phyloP scores from a whole-genome alignment of 2,797 vertebrate species.

The Pipistrellus nathusii region DNA sequence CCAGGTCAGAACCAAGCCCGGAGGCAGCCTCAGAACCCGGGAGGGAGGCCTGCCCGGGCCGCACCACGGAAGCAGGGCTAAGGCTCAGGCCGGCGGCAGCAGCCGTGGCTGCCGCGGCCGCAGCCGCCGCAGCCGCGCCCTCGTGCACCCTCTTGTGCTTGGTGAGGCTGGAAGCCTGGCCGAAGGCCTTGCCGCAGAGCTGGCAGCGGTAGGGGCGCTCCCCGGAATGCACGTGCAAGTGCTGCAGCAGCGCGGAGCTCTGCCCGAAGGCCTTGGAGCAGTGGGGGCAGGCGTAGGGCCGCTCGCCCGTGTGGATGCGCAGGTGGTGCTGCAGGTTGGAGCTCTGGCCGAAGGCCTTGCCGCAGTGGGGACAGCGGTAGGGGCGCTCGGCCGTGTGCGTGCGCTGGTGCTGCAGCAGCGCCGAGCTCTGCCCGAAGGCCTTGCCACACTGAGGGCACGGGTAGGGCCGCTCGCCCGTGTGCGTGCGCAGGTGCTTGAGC shows the following conservation, averaged over 20 bases:
- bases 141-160: slow-evolving; percentile 85
- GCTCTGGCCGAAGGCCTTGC: slow-evolving; percentile 87
- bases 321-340: slow-evolving; percentile 86
- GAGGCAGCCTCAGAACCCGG: slow-evolving; percentile 54
- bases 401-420: slow-evolving; percentile 83
- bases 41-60: slow-evolving; percentile 58
- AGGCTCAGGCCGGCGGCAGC: slow-evolving; percentile 22
- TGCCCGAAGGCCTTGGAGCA: slow-evolving; percentile 86
- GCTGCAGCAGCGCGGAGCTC: slow-evolving; percentile 84
- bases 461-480: slow-evolving; percentile 84
- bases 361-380: slow-evolving; percentile 83
- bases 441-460: slow-evolving; percentile 84
- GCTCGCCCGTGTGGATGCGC: slow-evolving; percentile 84
- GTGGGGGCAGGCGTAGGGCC: slow-evolving; percentile 83
- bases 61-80: slow-evolving; percentile 39
- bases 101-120: fast-evolving
- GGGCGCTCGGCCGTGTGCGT: slow-evolving; percentile 86
- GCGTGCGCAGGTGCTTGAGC: slow-evolving; percentile 86
- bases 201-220: slow-evolving; percentile 83
- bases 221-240: slow-evolving; percentile 83
- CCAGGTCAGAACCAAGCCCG: slow-evolving; percentile 44
- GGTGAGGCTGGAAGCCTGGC: slow-evolving; percentile 83
- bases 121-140: slow-evolving; percentile 64
- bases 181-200: slow-evolving; percentile 82
- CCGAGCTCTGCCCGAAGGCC: slow-evolving; percentile 83